Percentiles rank a stretch among this genome's conserved stretches.
phyloP scores from a whole-genome alignment of 2,113 vertebrate species.

The Protobothrops mucrosquamatus region DNA sequence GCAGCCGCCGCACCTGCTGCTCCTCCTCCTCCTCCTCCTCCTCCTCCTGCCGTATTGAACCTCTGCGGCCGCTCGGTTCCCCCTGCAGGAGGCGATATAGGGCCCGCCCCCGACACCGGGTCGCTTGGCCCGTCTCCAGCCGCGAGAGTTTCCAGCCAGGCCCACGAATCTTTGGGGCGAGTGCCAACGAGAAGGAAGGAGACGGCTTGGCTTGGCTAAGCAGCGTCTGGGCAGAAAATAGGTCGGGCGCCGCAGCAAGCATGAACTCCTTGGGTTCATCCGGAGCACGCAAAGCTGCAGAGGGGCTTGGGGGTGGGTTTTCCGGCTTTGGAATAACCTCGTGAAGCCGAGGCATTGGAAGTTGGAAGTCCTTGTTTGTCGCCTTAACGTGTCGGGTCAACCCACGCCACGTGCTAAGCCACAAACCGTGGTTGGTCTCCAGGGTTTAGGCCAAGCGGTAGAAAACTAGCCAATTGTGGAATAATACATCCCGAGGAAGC shows the following conservation, averaged over 20 bases:
- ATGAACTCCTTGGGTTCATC: neutral
- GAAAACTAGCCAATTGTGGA: neutral
- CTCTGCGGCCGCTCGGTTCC: conserved; percentile 30
- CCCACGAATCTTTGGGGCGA: neutral
- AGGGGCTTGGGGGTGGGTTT: neutral
- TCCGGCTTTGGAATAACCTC: neutral
- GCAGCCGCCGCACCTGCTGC: conserved; percentile 9
- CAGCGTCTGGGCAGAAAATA: neutral
- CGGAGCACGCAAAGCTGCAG: neutral
- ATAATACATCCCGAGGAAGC: neutral
- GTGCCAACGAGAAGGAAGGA: neutral
- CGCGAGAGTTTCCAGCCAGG: neutral
- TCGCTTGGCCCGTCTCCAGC: neutral
- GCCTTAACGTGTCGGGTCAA: neutral
- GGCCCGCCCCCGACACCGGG: conserved; percentile 5
- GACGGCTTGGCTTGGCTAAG: neutral
- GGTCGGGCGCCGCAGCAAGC: neutral
- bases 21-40: too few relatives aligned
- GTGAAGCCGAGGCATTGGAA: neutral
- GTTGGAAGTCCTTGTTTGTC: neutral
- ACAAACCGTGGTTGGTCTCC: neutral
- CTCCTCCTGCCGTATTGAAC: neutral
- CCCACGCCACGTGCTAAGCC: neutral
- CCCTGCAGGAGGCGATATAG: neutral
- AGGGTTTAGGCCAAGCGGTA: neutral